Evolutionary conservation across 2,888 invertebrate species (phyloP).

Genomic region (Rhopalosiphum nymphaeae): DNA sequence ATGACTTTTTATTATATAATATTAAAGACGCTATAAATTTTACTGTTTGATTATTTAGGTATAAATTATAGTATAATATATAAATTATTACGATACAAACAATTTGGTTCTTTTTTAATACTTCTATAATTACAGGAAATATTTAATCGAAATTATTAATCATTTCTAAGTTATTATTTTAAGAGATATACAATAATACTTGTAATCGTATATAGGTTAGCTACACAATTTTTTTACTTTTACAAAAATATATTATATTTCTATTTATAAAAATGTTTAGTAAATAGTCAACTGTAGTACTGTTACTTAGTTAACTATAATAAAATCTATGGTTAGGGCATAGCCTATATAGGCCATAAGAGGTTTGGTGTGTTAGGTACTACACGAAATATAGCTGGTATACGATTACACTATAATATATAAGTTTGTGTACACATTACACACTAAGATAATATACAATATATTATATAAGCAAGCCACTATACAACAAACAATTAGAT

Average conservation of each 20-base stretch:
- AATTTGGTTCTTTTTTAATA: background rate
- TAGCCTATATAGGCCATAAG: no score
- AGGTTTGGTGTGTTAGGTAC: no score
- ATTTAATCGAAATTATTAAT: background rate
- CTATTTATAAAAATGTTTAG: background rate
- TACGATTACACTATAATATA: background rate
- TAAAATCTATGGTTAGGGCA: background rate
- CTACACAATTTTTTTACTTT: background rate
- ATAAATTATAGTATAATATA: background rate
- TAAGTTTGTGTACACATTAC: no score
- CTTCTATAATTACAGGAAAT: background rate
- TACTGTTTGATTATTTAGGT: background rate
- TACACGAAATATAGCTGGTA: background rate
- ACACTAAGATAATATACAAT: background rate
- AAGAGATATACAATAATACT: background rate
- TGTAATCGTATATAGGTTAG: background rate
- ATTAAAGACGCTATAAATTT: background rate
- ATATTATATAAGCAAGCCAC: background rate
- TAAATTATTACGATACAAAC: background rate
- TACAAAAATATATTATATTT: background rate
- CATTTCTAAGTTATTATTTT: background rate
- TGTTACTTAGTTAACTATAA: no score
- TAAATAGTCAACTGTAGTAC: no score
- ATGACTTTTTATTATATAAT: background rate
- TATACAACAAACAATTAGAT: background rate